Conservation (phyloP, 2,113 vertebrate genomes). For the Mus pahari region DNA sequence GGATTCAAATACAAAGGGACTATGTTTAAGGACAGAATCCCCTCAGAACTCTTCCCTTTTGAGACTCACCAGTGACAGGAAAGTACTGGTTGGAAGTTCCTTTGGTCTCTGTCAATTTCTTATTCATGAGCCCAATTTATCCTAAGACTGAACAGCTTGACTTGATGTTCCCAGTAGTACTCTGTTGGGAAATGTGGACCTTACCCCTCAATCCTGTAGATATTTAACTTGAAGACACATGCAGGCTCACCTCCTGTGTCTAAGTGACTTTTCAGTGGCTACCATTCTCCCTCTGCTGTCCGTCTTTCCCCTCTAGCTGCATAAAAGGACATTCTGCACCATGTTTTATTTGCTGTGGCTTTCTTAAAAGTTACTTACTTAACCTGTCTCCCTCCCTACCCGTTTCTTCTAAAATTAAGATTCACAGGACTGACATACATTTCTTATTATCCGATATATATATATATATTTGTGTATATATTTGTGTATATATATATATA, state of each 20-base stretch:
- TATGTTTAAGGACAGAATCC: not conserved
- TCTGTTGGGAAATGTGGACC: not conserved
- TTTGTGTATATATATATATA: too few relatives aligned
- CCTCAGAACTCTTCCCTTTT: not conserved
- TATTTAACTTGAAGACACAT: not conserved
- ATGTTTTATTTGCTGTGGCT: not conserved
- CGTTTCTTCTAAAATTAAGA: not conserved
- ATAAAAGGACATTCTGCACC: not conserved
- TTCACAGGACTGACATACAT: not conserved
- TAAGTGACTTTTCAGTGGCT: not conserved
- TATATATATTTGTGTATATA: too few relatives aligned
- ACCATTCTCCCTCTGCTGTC: not conserved
- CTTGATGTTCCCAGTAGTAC: not conserved
- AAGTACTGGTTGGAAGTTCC: not conserved
- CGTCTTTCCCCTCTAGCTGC: not conserved
- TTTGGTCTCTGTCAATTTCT: not conserved
- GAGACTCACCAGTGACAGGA: not conserved
- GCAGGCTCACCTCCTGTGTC: not conserved
- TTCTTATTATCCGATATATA: too few relatives aligned
- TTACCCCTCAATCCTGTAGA: not conserved
- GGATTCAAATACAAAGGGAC: not conserved
- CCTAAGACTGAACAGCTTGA: not conserved
- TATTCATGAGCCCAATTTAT: not conserved
- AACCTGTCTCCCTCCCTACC: not conserved
- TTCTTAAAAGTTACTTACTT: constrained; percentile 13